Base-by-base conservation (phyloP, 1,140 invertebrate species). In the Drosophila ohnishii region DNA sequence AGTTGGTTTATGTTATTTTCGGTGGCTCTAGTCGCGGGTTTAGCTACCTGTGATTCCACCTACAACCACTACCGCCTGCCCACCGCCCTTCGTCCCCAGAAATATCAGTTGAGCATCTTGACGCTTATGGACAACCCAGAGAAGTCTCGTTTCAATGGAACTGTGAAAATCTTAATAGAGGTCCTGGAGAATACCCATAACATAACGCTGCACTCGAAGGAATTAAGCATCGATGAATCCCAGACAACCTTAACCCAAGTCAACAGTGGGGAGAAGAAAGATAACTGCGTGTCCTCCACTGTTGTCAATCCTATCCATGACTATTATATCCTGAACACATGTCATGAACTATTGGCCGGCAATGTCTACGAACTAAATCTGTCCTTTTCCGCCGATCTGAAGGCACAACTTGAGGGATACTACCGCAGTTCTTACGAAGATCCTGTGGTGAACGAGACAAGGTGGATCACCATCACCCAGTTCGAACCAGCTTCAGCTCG, bases 401-500 rank as follows among this genome's bases (percentile, higher is more conserved):
- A 93, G 11, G 93, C 93, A 3, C 92, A 93, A 7, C 83, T 97
- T 51, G 93, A 94, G 55, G 97, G 97, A 16, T 96, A 95, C 72
- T 98, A 97, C 82, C 93, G 94, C 47, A 97, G 96, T 86, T 94
- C 93, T 3, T 98, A 98, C 80, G 89, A 92, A 8, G 94, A 95
- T 75, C 92, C 92, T 13, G 90, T 92, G 14, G 92, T 92, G 8
- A 93, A 94, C 14, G 90, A 93, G 45, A 94, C 93, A 50, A 94
- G 93, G 95, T 96, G 90, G 48, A 28, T 86, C 14, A 50, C 95
- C 1, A 93, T 95, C 0, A 98, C 97, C 0, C 97, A 99, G 85
- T 98, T 99, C 88, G 95, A 99, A 90, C 93, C 97, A 0, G 96
- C 95, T 1, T 94, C 96, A 74, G 98, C 98, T 0, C 93, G 98